Evolutionary conservation across 2,888 invertebrate genomes (phyloP).

Genomic region (Cryptocephalus moraei): DNA sequence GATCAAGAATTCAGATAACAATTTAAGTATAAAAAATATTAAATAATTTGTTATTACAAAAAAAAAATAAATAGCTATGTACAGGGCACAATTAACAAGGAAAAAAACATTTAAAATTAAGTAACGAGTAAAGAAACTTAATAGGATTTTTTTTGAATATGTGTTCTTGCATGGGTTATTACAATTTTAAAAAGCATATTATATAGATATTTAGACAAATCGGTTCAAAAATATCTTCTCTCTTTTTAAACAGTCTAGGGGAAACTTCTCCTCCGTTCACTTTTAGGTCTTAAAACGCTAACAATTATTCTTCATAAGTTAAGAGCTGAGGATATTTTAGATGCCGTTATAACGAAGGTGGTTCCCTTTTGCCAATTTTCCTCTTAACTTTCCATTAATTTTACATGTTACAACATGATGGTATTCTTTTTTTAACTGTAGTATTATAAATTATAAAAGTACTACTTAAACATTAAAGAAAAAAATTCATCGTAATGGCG

Average conservation of each 20-base stretch:
- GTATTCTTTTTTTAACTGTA: neutral
- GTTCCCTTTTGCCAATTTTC: no score
- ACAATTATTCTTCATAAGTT: no score
- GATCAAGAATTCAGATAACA: no score
- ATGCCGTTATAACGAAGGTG: no score
- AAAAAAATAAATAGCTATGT: constrained; percentile 30
- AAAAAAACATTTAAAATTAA: constrained; percentile 13
- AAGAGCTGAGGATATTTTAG: no score
- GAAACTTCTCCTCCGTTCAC: neutral
- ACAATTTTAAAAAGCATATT: neutral
- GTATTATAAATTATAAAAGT: neutral
- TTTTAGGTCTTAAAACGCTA: neutral
- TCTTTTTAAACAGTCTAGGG: neutral
- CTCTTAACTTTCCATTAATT: no score
- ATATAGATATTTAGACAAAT: neutral
- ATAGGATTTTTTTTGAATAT: neutral
- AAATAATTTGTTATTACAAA: constrained; percentile 22
- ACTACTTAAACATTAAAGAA: constrained; percentile 1
- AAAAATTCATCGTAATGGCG: constrained; percentile 27
- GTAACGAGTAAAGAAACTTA: constrained; percentile 9
- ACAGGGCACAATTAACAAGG: constrained; percentile 22
- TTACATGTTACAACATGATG: neutral
- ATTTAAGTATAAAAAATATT: constrained; percentile 14
- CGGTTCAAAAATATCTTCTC: neutral
- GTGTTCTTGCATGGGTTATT: neutral